Percentiles rank a stretch among this genome's conserved stretches.
Evolutionary conservation across 2,797 vertebrate species (phyloP).

Genomic region (Liparis tanakae): DNA sequence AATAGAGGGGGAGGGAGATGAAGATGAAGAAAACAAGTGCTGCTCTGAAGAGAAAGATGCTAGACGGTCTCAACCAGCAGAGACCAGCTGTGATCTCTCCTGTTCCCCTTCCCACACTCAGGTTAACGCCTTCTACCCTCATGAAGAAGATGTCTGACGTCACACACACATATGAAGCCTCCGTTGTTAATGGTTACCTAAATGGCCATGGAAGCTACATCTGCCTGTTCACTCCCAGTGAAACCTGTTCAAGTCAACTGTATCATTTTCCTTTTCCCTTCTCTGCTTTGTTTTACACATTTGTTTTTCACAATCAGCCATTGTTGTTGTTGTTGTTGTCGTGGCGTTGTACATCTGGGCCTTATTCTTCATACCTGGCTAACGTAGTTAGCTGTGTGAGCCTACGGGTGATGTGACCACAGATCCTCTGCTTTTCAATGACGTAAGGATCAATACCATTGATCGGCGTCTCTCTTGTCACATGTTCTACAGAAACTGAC

Average conservation of each 20-base stretch:
- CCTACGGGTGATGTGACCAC: no score
- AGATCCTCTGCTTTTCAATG: background rate
- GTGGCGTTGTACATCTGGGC: no score
- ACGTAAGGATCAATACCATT: background rate
- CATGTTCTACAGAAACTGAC: background rate
- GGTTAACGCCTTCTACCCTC: no score
- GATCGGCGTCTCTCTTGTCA: background rate
- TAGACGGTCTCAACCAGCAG: background rate
- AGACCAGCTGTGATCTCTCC: background rate
- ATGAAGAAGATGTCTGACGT: no score
- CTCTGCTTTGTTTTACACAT: no score
- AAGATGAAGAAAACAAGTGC: background rate
- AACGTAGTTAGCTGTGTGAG: no score
- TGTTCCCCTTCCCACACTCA: background rate
- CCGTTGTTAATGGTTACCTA: background rate
- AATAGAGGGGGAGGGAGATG: background rate
- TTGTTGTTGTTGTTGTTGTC: no score
- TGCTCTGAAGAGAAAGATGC: background rate
- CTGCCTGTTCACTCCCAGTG: background rate
- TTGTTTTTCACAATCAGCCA: no score
- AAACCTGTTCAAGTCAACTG: no score
- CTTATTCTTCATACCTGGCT: no score
- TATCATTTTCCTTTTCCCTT: no score
- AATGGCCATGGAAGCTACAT: background rate
- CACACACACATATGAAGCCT: background rate